Percentiles rank a stretch among this genome's conserved stretches.
These are phyloP conservation scores for Fregetta grallaria DNA, from an alignment of 2,113 vertebrate genomes.

Conservation along the genomic window DNA sequence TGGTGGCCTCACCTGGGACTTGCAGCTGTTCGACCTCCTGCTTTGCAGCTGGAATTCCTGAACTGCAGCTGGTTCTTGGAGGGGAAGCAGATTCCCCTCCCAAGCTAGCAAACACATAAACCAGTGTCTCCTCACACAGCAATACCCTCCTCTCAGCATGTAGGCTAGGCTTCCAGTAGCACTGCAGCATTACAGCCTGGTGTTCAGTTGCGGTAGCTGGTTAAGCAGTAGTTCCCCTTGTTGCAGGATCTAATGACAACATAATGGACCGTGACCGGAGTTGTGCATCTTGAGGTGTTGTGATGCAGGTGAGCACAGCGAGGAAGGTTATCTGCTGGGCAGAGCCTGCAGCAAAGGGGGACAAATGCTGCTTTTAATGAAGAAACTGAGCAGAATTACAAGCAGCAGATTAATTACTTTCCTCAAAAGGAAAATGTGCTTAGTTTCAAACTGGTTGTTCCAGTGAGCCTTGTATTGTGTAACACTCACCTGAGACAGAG, in stretches of 20 bases:
- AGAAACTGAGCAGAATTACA: conserved; percentile 41
- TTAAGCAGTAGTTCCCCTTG: neutral
- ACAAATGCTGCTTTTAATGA: neutral
- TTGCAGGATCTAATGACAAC: neutral
- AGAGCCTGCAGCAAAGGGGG: neutral
- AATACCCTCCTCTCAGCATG: neutral
- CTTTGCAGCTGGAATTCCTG: neutral
- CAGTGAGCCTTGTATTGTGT: conserved; percentile 28
- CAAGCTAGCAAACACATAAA: neutral
- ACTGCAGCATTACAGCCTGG: neutral
- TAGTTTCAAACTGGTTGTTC: conserved; percentile 50
- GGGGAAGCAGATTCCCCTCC: neutral
- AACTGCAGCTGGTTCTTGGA: neutral
- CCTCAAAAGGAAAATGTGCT: conserved; percentile 52
- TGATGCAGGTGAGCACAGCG: neutral
- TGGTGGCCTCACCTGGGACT: neutral
- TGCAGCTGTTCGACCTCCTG: neutral
- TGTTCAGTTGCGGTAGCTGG: neutral
- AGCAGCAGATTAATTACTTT: conserved; percentile 59
- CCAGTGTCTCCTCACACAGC: neutral
- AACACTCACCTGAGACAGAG: conserved; percentile 64
- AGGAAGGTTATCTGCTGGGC: conserved; percentile 26
- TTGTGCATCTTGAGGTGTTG: neutral
- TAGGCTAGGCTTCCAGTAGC: neutral
- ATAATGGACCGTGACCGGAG: neutral